Evolutionary conservation across 2,113 vertebrate genomes (phyloP).

Genomic region (Nestor notabilis): DNA sequence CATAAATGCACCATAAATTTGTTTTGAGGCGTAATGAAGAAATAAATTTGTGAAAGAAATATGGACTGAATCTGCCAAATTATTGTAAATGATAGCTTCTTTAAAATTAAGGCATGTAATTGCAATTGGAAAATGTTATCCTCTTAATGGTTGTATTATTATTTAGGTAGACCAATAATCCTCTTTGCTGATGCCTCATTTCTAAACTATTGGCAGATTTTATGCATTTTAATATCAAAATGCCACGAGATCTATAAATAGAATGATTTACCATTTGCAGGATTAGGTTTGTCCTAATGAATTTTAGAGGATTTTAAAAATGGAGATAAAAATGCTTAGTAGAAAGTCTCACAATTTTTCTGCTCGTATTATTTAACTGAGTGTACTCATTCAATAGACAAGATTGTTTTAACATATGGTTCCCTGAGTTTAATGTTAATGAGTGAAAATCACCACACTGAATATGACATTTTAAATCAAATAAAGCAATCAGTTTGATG

Average conservation of each 20-base stretch:
- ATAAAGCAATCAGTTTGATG: conserved; percentile 68
- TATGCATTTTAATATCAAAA: conserved; percentile 78
- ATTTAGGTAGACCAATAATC: conserved; percentile 79
- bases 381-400: conserved; percentile 44
- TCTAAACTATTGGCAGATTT: conserved; percentile 78
- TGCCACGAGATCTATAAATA: conserved; percentile 65
- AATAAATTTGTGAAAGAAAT: conserved; percentile 87
- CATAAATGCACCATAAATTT: conserved; percentile 83
- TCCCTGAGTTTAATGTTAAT: conserved; percentile 66
- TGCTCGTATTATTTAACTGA: conserved; percentile 43
- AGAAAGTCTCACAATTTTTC: conserved; percentile 44
- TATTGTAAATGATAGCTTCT: conserved; percentile 82
- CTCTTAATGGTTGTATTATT: conserved; percentile 79
- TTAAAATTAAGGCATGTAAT: conserved; percentile 85
- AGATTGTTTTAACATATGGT: conserved; percentile 73
- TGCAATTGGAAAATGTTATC: conserved; percentile 82
- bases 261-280: conserved; percentile 69
- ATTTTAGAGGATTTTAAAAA: conserved; percentile 54
- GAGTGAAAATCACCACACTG: conserved; percentile 59
- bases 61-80: conserved; percentile 82
- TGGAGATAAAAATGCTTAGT: conserved; percentile 45
- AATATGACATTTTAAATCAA: conserved; percentile 77
- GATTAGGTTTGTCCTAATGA: conserved; percentile 65
- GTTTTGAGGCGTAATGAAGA: conserved; percentile 84
- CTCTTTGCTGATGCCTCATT: conserved; percentile 73